A percentile compares a stretch with the other conserved stretches of the same genome.
These are phyloP conservation scores for Spheniscus humboldti DNA, from an alignment of 2,797 vertebrate genomes.

Conservation along the genomic window DNA sequence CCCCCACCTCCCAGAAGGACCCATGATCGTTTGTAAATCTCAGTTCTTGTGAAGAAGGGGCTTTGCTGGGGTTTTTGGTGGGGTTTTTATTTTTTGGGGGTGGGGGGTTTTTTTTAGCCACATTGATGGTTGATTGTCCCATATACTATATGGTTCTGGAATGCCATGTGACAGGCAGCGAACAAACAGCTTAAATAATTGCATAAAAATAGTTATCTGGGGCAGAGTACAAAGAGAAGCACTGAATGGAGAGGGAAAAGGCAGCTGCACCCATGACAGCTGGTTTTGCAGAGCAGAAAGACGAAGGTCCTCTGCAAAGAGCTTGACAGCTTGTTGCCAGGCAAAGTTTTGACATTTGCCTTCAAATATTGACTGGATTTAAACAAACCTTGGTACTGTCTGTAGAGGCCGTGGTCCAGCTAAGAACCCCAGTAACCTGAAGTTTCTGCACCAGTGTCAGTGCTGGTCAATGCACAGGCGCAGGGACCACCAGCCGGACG, in stretches of 20 bases:
- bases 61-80: not conserved
- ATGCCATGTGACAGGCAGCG: not conserved
- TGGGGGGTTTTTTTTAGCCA: not conserved
- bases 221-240: conserved; percentile 20
- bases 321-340: not conserved
- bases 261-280: not conserved
- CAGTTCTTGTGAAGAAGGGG: not conserved
- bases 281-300: not conserved
- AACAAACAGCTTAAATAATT: not conserved
- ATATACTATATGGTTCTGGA: not conserved
- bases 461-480: not conserved
- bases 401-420: not conserved
- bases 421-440: not conserved
- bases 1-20: not conserved
- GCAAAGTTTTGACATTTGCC: not conserved
- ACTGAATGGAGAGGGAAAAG: not conserved
- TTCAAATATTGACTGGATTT: not conserved
- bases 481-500: not conserved
- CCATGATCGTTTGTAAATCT: not conserved
- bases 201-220: conserved; percentile 26
- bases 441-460: not conserved
- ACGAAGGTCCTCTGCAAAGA: not conserved
- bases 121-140: not conserved
- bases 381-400: not conserved
- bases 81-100: not conserved